Conservation (phyloP, 2,113 vertebrate species). For the Hassar affinis region DNA sequence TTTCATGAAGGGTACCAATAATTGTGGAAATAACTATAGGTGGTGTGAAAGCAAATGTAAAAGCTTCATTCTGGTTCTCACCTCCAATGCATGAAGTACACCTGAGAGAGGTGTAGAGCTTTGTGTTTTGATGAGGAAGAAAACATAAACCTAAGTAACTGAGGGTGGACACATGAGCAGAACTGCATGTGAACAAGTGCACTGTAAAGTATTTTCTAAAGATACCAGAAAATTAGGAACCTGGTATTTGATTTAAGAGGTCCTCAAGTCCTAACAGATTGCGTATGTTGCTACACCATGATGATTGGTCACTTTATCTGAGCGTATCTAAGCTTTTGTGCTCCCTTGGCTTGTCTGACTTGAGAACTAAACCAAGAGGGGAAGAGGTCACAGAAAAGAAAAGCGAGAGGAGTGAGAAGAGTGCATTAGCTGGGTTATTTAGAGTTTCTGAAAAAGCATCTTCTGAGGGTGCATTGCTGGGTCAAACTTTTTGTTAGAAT, state of each 20-base stretch:
- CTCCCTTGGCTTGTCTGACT: constrained; percentile 30
- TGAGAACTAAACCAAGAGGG: constrained; percentile 38
- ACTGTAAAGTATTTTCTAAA: neutral
- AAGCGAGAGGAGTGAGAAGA: constrained; percentile 26
- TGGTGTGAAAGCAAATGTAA: neutral
- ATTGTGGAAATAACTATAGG: neutral
- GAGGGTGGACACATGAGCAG: neutral
- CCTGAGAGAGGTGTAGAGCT: neutral
- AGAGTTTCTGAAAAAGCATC: constrained; percentile 44
- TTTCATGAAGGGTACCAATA: neutral
- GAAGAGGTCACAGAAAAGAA: constrained; percentile 44
- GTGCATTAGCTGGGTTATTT: constrained; percentile 47
- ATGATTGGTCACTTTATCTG: constrained; percentile 46
- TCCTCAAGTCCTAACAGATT: neutral
- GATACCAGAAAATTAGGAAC: neutral
- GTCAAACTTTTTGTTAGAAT: constrained; percentile 20
- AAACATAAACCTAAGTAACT: neutral
- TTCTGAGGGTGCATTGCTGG: constrained; percentile 28
- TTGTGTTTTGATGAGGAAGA: neutral
- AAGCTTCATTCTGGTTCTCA: neutral
- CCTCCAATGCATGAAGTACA: neutral
- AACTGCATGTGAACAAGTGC: neutral
- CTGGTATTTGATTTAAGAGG: neutral
- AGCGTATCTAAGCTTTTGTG: constrained; percentile 49
- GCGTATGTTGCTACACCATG: constrained; percentile 26